Evolutionary conservation across 2,797 vertebrate species (phyloP).

Genomic region (Taenioides sp.): DNA sequence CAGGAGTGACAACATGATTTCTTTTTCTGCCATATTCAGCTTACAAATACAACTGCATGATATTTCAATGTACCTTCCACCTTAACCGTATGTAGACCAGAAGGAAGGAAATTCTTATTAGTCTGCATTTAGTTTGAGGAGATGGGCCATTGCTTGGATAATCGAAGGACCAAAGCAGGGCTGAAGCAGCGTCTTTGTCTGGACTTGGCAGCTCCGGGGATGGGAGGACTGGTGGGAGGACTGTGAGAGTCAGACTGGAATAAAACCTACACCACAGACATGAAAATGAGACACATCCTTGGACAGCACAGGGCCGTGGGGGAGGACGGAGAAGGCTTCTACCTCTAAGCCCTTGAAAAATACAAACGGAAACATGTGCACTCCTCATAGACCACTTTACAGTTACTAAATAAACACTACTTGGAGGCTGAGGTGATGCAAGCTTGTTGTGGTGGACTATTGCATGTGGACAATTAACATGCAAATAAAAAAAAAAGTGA

Average conservation of each 20-base stretch:
- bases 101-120: constrained; percentile 64
- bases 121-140: constrained; percentile 70
- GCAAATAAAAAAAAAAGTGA: background rate
- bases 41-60: no score
- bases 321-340: constrained; percentile 46
- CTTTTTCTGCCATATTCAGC: no score
- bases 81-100: constrained; percentile 1
- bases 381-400: constrained; percentile 36
- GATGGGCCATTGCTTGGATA: constrained; percentile 66
- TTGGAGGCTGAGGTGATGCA: constrained; percentile 13
- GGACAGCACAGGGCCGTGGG: constrained; percentile 47
- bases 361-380: constrained; percentile 38
- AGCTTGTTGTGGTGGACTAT: background rate
- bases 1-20: no score
- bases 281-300: constrained; percentile 69
- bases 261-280: constrained; percentile 70
- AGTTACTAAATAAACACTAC: constrained; percentile 17
- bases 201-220: constrained; percentile 62
- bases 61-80: background rate
- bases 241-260: constrained; percentile 67
- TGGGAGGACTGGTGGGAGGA: constrained; percentile 64
- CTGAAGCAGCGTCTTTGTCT: constrained; percentile 73
- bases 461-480: background rate
- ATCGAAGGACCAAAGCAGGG: constrained; percentile 68
- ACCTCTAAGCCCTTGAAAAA: constrained; percentile 45